These are phyloP conservation scores for Polypterus bichir DNA, from an alignment of 2,113 vertebrate genomes.

Conservation along the genomic window DNA sequence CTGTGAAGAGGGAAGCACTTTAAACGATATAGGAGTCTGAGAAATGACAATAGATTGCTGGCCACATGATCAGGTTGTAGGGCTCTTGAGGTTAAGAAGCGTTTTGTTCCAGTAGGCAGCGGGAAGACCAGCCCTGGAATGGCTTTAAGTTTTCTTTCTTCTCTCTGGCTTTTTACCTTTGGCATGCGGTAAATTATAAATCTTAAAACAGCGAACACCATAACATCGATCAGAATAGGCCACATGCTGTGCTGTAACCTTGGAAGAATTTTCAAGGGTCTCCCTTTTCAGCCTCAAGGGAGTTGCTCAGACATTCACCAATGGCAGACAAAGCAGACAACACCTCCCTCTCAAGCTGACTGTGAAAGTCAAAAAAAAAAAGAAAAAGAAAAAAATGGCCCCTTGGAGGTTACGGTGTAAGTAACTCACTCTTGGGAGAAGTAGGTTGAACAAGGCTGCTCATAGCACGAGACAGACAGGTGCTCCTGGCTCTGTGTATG, in stretches of 20 bases:
- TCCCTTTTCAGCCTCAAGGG: conserved; percentile 1
- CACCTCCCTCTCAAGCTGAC: background rate
- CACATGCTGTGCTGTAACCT: background rate
- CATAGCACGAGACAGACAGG: no score
- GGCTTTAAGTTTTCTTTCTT: background rate
- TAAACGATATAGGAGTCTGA: background rate
- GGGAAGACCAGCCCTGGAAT: background rate
- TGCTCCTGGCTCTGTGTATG: no score
- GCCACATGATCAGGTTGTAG: conserved; percentile 1
- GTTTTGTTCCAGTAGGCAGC: background rate
- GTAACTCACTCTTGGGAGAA: no score
- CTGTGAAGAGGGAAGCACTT: background rate
- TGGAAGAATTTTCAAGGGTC: conserved; percentile 1
- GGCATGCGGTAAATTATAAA: conserved; percentile 5
- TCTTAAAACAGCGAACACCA: background rate
- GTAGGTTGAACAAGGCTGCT: background rate
- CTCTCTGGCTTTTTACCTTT: background rate
- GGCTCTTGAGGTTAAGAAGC: conserved; percentile 6
- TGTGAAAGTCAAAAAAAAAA: no score
- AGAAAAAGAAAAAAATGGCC: no score
- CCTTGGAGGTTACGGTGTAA: no score
- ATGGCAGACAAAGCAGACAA: background rate
- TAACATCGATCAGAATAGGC: background rate
- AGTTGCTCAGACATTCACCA: background rate
- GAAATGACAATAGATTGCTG: conserved; percentile 1